phyloP scores from a whole-genome alignment of 1,140 invertebrate species.

The Harlomillsia oculata region DNA sequence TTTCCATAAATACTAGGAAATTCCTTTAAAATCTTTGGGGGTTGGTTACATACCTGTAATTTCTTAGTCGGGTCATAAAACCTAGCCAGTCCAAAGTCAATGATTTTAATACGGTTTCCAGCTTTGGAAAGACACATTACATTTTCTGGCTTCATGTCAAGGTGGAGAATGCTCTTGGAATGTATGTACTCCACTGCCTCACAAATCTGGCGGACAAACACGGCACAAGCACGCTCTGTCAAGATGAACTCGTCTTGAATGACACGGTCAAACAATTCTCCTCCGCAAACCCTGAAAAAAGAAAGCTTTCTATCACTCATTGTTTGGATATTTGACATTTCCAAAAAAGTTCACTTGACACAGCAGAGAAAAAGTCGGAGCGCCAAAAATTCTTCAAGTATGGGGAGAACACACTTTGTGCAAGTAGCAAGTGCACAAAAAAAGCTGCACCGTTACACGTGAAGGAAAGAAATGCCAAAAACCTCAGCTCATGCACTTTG shows the following conservation, averaged over 20 bases:
- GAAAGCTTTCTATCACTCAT: constrained; percentile 2
- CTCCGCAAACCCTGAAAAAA: constrained; percentile 78
- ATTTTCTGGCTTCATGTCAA: constrained; percentile 98
- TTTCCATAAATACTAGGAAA: neutral
- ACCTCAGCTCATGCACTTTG: too few relatives aligned
- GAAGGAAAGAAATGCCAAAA: too few relatives aligned
- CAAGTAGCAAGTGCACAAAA: too few relatives aligned
- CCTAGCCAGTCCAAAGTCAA: constrained; percentile 90
- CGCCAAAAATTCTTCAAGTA: neutral
- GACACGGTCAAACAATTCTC: constrained; percentile 94
- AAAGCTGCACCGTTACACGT: too few relatives aligned
- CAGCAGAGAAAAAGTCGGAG: neutral
- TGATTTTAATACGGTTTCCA: constrained; percentile 95
- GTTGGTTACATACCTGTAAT: constrained; percentile 55
- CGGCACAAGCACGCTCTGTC: constrained; percentile 86
- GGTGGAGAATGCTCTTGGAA: constrained; percentile 81
- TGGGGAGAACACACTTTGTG: too few relatives aligned
- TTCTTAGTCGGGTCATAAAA: constrained; percentile 86
- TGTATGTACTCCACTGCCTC: constrained; percentile 96
- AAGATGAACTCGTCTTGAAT: constrained; percentile 96
- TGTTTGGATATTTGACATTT: neutral
- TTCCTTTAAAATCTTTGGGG: too few relatives aligned
- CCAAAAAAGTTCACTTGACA: neutral
- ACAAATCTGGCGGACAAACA: constrained; percentile 95
- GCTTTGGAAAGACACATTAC: constrained; percentile 88